Base-by-base conservation (phyloP, 64 coral and sea anemone species). In the Dendronephthya gigantea region DNA sequence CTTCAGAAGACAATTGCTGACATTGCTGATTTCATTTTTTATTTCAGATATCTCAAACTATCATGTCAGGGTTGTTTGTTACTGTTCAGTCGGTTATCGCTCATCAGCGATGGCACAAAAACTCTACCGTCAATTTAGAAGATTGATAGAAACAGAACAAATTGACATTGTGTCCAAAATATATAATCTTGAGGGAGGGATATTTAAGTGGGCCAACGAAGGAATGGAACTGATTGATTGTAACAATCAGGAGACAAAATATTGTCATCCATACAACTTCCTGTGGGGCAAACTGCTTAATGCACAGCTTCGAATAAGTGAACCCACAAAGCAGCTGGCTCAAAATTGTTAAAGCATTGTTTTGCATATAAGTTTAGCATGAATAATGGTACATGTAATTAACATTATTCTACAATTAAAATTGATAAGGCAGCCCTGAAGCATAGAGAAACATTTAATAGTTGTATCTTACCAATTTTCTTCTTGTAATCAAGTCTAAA, bases 151-250 rank as follows among this genome's bases (percentile, higher is more conserved):
- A 27, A 35, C 25, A 40, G 72, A 55, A 76, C 22, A 33, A 19
- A 62, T 62, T 62, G 55, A 62, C 16, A n/a, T 62, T 7, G 55
- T 2, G 25, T 62, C 55, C 16, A 28, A 72, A 2, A 9, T 86
- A 17, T 92, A 47, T 14, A 92, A 89, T 69, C 76, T 92, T n/a
- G 91, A 92, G 43, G 91, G 91, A 17, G 86, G 87, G 36, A 86
- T 92, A 39, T 86, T 92, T 40, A 92, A 92, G 59, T 92, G 91
- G 91, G 91, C 91, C 34, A 89, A 92, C 75, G 91, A 92, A 40
- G 81, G 88, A n/a, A 92, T 36, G 65, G 41, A 83, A 0, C 83
- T 92, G 23, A 83, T 89, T 50, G 90, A 92, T 45, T 45, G 50
- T 48, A 47, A 12, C 66, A 81, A 85, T 39, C 50, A 68, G 19